Evolutionary conservation across 2,113 vertebrate genomes (phyloP), one percentile per base, ranked within the genome.

Genomic region (Paedocypris sp.): DNA sequence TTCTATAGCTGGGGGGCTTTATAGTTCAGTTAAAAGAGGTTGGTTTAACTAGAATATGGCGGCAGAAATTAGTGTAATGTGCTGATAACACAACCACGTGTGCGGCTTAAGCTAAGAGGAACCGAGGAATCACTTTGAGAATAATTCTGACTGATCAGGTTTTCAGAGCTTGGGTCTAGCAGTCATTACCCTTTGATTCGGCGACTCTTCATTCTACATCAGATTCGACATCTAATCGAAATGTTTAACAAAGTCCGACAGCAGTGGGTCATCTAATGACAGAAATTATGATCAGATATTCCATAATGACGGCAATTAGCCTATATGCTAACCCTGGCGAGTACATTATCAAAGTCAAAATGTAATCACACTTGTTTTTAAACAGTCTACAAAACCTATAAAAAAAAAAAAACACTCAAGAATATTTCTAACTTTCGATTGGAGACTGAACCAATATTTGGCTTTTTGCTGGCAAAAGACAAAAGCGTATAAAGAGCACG

Each of bases 281-380:
- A 35, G 50, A 50, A 57, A 68, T 58, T 31, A 28, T 12, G 9
- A 69, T 13, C n/a, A 46, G 18, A 43, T 22, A 41, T 18, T 26
- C 19, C 13, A 23, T 9, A 47, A 56, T 29, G 15, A 43, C 3
- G 16, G 38, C 16, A 41, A 19, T 41, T 9, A 41, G 7, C 8
- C 16, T 19, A 19, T 18, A 20, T 52, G 2, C 31, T 5, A 25
- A 5, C 10, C 15, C 1, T 18, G 15, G 10, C 38, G 16, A 15
- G 23, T 12, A 51, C 19, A 33, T 32, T 31, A 13, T 8, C 3
- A 2, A 51, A 32, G 16, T 33, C 11, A 51, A 51, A 51, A 33
- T n/a, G n/a, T n/a, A n/a, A n/a, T n/a, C n/a, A n/a, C n/a, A n/a
- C n/a, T n/a, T n/a, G n/a, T n/a, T n/a, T n/a, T n/a, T n/a, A n/a